Evolutionary conservation across 2,888 invertebrate genomes (phyloP), one percentile per base, ranked within the genome.

Genomic region (Hypercompe scribonia): DNA sequence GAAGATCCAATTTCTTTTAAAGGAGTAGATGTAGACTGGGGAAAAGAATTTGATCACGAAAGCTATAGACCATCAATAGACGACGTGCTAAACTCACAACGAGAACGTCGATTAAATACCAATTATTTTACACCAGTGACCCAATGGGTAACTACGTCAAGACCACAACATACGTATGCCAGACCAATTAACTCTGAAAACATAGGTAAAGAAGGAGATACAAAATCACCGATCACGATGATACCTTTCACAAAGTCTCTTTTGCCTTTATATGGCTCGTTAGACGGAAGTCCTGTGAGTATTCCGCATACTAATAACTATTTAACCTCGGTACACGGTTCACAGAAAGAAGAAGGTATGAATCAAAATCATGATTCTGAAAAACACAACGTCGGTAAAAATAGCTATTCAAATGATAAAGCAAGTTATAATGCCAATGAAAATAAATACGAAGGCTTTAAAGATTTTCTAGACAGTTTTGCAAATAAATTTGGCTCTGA

Each of bases 401-500:
- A 84, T 11, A 80, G 82, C 33, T 87, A 86, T 50, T 81, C 87
- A 68, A 78, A 85, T n/a, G 81, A 89, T 50, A 86, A 81, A 76
- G 78, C 78, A 8, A 84, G 71, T 31, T 87, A 89, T 69, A 83
- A 84, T 46, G 77, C 89, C 24, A 80, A 84, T 28, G 85, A 83
- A 24, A 80, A 90, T 24, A 87, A 89, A 58, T 84, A 88, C 61
- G 87, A 78, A 61, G 90, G 87, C 46, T 92, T 90, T 46, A 94
- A 91, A 88, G 88, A 94, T 75, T 91, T 94, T 76, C 78, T 89
- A 3, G 94, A 95, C 78, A 84, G 83, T 42, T 93, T 94, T 82
- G 89, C 90, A 0, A 92, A 94, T 78, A 93, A 91, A 82, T 94
- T 92, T 79, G 94, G 93, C 7, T 84, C 86, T 5, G 91, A 92